Percentiles rank a stretch among this genome's conserved stretches.
Conservation (phyloP, 2,113 vertebrate species). For the Pedetes capensis region DNA sequence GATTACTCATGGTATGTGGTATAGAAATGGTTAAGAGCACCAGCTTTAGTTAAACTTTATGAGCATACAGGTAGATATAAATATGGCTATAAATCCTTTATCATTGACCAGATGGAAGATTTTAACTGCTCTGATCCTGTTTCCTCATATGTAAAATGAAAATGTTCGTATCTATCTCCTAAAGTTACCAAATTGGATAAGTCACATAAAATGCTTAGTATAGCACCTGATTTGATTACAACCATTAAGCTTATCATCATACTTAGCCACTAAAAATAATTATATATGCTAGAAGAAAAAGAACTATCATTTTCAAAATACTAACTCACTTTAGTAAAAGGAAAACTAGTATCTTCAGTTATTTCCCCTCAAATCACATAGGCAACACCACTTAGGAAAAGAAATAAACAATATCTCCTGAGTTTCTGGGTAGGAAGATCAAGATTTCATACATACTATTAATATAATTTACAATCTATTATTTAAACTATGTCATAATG, state of each 20-base stretch:
- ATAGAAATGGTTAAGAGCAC: background rate
- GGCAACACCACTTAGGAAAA: background rate
- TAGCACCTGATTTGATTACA: background rate
- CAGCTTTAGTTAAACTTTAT: background rate
- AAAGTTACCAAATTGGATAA: constrained; percentile 14
- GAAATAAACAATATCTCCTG: background rate
- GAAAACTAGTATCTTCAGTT: constrained; percentile 5
- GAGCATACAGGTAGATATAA: background rate
- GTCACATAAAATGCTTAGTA: background rate
- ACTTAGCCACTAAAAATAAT: background rate
- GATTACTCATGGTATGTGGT: background rate
- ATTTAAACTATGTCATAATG: constrained; percentile 46
- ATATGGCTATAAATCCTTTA: background rate
- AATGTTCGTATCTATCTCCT: background rate
- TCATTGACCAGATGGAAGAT: background rate
- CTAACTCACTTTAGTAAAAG: background rate
- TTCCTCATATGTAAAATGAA: background rate
- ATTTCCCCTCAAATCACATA: background rate
- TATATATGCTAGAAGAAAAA: background rate
- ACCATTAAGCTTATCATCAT: background rate
- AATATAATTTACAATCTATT: constrained; percentile 15
- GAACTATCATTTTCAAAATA: constrained; percentile 30
- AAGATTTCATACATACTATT: background rate
- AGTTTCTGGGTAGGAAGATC: background rate
- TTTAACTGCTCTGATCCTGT: background rate